A percentile compares a stretch with the other conserved stretches of the same genome.
Evolutionary conservation across 1,140 invertebrate species (phyloP).

Genomic region (Cylas formicarius): DNA sequence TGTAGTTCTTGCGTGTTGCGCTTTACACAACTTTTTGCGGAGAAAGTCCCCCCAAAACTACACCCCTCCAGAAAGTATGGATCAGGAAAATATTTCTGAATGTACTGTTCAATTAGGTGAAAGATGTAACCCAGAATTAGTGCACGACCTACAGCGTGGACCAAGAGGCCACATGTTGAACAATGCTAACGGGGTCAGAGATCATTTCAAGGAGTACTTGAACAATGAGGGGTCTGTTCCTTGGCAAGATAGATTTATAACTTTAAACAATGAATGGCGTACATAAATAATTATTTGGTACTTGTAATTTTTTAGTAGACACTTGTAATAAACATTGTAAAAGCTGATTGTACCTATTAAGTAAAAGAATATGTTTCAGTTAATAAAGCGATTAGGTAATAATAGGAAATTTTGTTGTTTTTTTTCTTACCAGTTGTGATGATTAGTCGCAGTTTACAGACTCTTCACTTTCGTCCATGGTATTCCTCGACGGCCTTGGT

Average conservation of each 20-base stretch:
- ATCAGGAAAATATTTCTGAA: constrained; percentile 16
- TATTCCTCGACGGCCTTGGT: constrained; percentile 9
- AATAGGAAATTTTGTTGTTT: background rate
- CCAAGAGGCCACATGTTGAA: constrained; percentile 4
- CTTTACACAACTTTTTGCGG: constrained; percentile 15
- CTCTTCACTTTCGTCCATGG: constrained; percentile 5
- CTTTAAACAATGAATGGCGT: constrained; percentile 7
- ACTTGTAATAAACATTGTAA: no score
- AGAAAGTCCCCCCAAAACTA: constrained; percentile 6
- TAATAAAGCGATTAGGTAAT: background rate
- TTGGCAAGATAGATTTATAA: constrained; percentile 21
- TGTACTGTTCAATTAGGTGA: constrained; percentile 14
- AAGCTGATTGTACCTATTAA: no score
- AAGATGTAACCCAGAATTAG: constrained; percentile 11
- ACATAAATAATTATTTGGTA: no score
- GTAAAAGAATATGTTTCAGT: background rate
- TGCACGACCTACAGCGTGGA: constrained; percentile 13
- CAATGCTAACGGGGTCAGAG: constrained; percentile 2
- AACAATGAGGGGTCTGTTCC: constrained; percentile 13
- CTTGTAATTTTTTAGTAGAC: no score
- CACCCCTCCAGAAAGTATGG: constrained; percentile 11
- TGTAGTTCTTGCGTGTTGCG: constrained; percentile 14
- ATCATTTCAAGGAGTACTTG: constrained; percentile 14
- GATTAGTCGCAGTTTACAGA: constrained; percentile 1
- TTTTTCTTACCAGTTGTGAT: background rate